phyloP scores from a whole-genome alignment of 2,113 vertebrate genomes.

The Oncorhynchus clarkii region DNA sequence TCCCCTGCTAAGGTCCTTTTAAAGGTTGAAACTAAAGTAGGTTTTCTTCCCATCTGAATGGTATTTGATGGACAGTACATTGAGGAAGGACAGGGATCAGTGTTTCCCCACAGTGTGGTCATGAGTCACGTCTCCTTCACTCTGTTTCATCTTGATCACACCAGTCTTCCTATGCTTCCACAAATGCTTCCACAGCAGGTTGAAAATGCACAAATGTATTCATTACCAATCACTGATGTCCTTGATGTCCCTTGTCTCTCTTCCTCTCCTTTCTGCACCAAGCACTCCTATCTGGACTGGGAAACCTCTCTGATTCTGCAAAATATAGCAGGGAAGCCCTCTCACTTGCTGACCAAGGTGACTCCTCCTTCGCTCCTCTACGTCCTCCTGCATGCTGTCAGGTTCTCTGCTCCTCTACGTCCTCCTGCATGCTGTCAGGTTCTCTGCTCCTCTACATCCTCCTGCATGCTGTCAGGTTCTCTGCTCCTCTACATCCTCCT shows the following conservation, averaged over 20 bases:
- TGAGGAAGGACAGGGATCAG: no score
- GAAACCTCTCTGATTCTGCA: constrained; percentile 99
- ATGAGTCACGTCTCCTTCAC: not conserved
- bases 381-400: constrained; percentile 1
- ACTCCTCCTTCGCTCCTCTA: constrained; percentile 46
- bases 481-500: no score
- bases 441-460: no score
- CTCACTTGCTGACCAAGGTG: constrained; percentile 99
- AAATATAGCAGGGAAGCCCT: constrained; percentile 99
- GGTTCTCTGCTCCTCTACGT: not conserved
- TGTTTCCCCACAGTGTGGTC: no score
- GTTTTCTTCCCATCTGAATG: no score
- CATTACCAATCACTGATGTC: not conserved
- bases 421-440: no score
- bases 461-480: no score
- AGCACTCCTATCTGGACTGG: constrained; percentile 99
- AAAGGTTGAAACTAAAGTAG: no score
- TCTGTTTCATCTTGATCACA: constrained; percentile 20
- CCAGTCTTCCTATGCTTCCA: no score
- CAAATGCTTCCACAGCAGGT: constrained; percentile 7
- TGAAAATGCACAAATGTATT: no score
- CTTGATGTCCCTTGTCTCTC: not conserved
- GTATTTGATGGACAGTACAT: no score
- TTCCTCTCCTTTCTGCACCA: constrained; percentile 67
- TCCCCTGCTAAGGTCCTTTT: no score